phyloP scores from a whole-genome alignment of 2,797 vertebrate genomes.

The Phrynocephalus guinanensis region DNA sequence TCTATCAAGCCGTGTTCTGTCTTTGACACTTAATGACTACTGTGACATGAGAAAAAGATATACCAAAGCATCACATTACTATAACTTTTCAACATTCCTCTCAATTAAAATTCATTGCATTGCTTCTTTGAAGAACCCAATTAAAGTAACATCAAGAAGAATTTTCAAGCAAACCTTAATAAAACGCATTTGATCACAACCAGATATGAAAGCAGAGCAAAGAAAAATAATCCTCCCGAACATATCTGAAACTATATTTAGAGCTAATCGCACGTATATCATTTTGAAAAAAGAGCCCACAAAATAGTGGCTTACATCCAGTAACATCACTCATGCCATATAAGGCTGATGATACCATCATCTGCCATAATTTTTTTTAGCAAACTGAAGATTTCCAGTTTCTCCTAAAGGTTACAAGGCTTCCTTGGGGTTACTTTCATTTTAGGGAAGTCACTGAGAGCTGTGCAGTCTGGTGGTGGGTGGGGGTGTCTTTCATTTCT shows the following conservation, averaged over 20 bases:
- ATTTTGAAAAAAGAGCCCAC: neutral
- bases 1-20: neutral
- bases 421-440: too few relatives aligned
- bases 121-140: slow-evolving; percentile 35
- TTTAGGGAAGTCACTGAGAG: too few relatives aligned
- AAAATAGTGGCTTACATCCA: neutral
- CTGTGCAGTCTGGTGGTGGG: too few relatives aligned
- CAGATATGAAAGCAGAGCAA: slow-evolving; percentile 34
- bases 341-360: too few relatives aligned
- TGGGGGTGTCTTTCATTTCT: too few relatives aligned
- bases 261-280: neutral
- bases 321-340: too few relatives aligned
- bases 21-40: neutral
- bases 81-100: neutral
- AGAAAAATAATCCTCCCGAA: slow-evolving; percentile 32
- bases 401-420: too few relatives aligned
- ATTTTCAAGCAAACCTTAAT: slow-evolving; percentile 37
- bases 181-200: neutral
- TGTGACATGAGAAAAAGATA: neutral
- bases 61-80: accelerated
- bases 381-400: too few relatives aligned
- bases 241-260: slow-evolving; percentile 8
- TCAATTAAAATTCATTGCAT: slow-evolving; percentile 37
- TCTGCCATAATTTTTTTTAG: too few relatives aligned
- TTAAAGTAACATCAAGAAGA: slow-evolving; percentile 19